A percentile compares a stretch with the other conserved stretches of the same genome.
phyloP scores from a whole-genome alignment of 2,888 invertebrate species.

The Tetramorium bicarinatum region DNA sequence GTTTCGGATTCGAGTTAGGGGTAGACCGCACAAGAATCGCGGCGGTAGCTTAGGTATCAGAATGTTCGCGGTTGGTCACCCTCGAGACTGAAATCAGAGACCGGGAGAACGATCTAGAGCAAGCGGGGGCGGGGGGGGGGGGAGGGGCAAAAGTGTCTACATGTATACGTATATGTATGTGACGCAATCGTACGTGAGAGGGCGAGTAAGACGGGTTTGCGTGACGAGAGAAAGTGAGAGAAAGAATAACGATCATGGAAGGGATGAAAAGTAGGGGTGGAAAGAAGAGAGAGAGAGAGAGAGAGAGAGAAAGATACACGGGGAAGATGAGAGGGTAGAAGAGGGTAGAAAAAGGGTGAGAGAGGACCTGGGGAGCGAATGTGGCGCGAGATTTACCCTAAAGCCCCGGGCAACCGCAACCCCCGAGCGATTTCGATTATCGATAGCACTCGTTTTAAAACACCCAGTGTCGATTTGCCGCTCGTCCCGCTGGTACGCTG shows the following conservation, averaged over 20 bases:
- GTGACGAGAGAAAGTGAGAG: slow-evolving; percentile 54
- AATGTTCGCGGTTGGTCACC: slow-evolving; percentile 82
- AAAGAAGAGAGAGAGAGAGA: slow-evolving; percentile 32
- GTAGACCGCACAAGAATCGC: slow-evolving; percentile 80
- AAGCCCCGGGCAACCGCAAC: slow-evolving; percentile 76
- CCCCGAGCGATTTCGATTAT: slow-evolving; percentile 85
- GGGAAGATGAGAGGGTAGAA: not conserved
- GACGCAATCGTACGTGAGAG: slow-evolving; percentile 40
- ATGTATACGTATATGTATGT: slow-evolving; percentile 13
- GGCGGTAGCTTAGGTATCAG: slow-evolving; percentile 74
- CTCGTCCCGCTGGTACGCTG: slow-evolving; percentile 51
- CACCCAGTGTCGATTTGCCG: slow-evolving; percentile 82
- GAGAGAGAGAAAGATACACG: slow-evolving; percentile 1
- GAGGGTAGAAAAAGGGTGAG: slow-evolving; percentile 39
- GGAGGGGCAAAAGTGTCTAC: slow-evolving; percentile 17
- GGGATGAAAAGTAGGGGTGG: slow-evolving; percentile 35
- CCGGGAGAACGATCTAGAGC: slow-evolving; percentile 46
- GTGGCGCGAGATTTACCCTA: slow-evolving; percentile 74
- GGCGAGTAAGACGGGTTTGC: not conserved
- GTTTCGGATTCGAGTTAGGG: slow-evolving; percentile 52
- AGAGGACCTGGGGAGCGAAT: slow-evolving; percentile 54
- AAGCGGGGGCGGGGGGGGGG: not conserved
- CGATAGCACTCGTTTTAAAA: slow-evolving; percentile 85
- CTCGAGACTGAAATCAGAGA: slow-evolving; percentile 77
- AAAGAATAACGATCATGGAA: slow-evolving; percentile 38